Evolutionary conservation across 2,888 invertebrate genomes (phyloP).

Genomic region (Chironomus riparius): DNA sequence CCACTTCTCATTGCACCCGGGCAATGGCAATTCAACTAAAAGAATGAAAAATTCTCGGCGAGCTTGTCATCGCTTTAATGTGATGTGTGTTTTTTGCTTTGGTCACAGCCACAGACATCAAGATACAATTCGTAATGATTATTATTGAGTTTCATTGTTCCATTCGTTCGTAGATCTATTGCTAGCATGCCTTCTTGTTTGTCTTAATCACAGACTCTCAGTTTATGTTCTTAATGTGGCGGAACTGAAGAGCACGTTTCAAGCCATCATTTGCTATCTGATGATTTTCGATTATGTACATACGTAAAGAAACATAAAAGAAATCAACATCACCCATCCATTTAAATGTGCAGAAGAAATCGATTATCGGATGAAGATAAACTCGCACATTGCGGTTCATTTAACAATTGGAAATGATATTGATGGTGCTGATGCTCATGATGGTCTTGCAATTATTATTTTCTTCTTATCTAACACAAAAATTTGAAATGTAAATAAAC

Average conservation of each 20-base stretch:
- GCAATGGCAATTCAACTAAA: not conserved
- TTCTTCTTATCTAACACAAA: not conserved
- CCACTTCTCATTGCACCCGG: slow-evolving; percentile 26
- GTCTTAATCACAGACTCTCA: not conserved
- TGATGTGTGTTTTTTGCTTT: slow-evolving; percentile 24
- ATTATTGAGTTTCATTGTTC: slow-evolving; percentile 7
- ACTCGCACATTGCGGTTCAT: not conserved
- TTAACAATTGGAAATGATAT: not conserved
- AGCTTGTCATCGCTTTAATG: slow-evolving; percentile 27
- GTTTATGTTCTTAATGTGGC: slow-evolving; percentile 12
- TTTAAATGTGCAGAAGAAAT: not conserved
- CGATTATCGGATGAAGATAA: slow-evolving; percentile 4
- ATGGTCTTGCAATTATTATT: not conserved
- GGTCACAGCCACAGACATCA: slow-evolving; percentile 16
- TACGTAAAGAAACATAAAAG: not conserved
- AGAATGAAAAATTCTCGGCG: slow-evolving; percentile 2
- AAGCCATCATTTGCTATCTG: not conserved
- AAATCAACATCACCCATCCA: not conserved
- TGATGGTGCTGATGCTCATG: not conserved
- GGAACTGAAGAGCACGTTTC: slow-evolving; percentile 20
- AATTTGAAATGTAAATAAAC: not conserved
- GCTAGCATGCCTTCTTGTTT: not conserved
- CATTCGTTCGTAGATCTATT: not conserved
- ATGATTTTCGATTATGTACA: no score
- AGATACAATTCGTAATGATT: slow-evolving; percentile 21